Percentiles rank a stretch among this genome's conserved stretches.
These are phyloP conservation scores for Cyprinodon tularosa DNA, from an alignment of 2,113 vertebrate species.

Conservation along the genomic window DNA sequence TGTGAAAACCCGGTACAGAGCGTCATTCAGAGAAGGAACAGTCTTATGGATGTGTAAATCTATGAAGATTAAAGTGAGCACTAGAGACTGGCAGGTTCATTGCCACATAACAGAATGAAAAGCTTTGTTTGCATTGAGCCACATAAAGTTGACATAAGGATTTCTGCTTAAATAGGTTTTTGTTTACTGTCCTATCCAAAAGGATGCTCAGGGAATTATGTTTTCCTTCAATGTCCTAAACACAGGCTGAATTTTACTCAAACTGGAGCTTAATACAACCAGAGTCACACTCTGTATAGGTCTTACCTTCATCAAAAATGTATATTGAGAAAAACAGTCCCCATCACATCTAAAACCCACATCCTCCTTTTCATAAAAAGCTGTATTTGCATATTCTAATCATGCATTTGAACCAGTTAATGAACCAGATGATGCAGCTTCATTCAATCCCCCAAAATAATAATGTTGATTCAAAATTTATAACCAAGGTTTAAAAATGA, in stretches of 20 bases:
- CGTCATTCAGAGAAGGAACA: neutral
- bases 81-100: neutral
- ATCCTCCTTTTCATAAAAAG: neutral
- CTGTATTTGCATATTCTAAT: neutral
- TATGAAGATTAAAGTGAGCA: neutral
- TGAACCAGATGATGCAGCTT: neutral
- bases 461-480: neutral
- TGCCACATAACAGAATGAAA: neutral
- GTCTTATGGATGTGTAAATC: neutral
- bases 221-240: neutral
- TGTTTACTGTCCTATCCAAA: neutral
- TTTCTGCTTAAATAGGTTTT: neutral
- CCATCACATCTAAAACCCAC: neutral
- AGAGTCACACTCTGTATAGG: neutral
- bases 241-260: neutral
- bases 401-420: neutral
- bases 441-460: neutral
- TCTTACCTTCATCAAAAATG: no score
- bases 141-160: neutral
- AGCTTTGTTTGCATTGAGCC: neutral
- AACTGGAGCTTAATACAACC: neutral
- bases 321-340: no score
- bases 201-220: neutral
- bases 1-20: neutral
- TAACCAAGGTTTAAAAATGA: neutral